Conservation (phyloP, 2,113 vertebrate genomes). For the Montifringilla adamsi region DNA sequence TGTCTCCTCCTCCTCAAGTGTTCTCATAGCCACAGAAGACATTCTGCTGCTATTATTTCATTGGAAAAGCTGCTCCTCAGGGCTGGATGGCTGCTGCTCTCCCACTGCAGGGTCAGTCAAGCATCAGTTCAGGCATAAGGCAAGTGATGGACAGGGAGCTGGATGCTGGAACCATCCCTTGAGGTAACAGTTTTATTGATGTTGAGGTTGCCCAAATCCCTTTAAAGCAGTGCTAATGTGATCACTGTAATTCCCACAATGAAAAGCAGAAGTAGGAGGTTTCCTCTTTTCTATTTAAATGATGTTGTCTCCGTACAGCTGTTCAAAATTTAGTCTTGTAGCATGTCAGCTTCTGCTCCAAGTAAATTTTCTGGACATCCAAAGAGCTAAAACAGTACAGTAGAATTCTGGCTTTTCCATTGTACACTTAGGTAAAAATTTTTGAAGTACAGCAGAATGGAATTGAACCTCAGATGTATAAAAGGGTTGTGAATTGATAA, state of each 20-base stretch:
- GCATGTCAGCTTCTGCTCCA: not conserved
- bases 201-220: not conserved
- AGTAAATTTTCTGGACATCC: not conserved
- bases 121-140: not conserved
- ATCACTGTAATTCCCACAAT: not conserved
- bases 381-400: not conserved
- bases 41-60: not conserved
- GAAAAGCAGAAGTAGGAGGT: not conserved
- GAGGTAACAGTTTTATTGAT: not conserved
- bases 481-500: not conserved
- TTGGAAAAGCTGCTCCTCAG: not conserved
- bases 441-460: not conserved
- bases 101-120: not conserved
- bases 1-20: not conserved
- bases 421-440: not conserved
- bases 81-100: not conserved
- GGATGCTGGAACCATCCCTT: accelerated
- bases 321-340: not conserved
- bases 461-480: not conserved
- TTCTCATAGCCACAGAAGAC: not conserved
- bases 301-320: not conserved
- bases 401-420: not conserved
- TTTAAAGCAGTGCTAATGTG: not conserved
- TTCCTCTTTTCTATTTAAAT: not conserved
- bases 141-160: not conserved